These are phyloP conservation scores for Agrenia bidenticulata DNA, from an alignment of 2,888 invertebrate species.

Conservation along the genomic window DNA sequence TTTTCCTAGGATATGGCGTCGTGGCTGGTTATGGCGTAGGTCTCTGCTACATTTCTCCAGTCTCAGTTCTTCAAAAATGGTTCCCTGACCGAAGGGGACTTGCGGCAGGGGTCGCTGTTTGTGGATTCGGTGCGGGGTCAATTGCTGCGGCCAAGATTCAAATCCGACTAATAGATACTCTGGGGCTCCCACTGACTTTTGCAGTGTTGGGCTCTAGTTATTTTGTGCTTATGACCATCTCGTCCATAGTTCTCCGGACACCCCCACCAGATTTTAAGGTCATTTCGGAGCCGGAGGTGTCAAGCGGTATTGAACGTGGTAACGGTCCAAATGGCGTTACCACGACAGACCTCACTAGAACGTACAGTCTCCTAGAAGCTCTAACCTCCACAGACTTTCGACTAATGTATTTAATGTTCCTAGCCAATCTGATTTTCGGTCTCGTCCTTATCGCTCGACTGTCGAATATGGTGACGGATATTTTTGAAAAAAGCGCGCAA, in stretches of 20 bases:
- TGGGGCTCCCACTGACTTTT: slow-evolving; percentile 45
- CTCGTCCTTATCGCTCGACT: slow-evolving; percentile 47
- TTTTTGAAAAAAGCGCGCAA: slow-evolving; percentile 35
- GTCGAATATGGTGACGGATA: slow-evolving; percentile 48
- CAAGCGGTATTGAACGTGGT: not conserved
- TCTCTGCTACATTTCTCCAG: slow-evolving; percentile 46
- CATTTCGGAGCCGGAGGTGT: not conserved
- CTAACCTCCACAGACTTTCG: slow-evolving; percentile 43
- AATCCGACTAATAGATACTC: slow-evolving; percentile 31
- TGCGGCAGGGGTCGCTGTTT: slow-evolving; percentile 47
- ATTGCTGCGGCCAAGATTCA: slow-evolving; percentile 47
- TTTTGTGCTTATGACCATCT: slow-evolving; percentile 33
- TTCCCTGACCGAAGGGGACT: slow-evolving; percentile 48
- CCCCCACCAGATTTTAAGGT: slow-evolving; percentile 42
- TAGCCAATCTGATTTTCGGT: slow-evolving; percentile 47
- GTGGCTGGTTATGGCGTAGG: slow-evolving; percentile 40
- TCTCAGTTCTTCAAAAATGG: slow-evolving; percentile 50
- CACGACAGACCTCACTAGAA: not conserved
- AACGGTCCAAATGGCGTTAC: not conserved
- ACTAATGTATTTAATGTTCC: slow-evolving; percentile 44
- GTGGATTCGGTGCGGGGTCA: slow-evolving; percentile 51
- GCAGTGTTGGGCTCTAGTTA: slow-evolving; percentile 39
- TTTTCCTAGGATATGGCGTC: slow-evolving; percentile 41
- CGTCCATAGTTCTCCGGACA: slow-evolving; percentile 38
- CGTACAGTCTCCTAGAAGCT: slow-evolving; percentile 34